Conservation (phyloP, 2,113 vertebrate species). For the Terrapene triunguis region DNA sequence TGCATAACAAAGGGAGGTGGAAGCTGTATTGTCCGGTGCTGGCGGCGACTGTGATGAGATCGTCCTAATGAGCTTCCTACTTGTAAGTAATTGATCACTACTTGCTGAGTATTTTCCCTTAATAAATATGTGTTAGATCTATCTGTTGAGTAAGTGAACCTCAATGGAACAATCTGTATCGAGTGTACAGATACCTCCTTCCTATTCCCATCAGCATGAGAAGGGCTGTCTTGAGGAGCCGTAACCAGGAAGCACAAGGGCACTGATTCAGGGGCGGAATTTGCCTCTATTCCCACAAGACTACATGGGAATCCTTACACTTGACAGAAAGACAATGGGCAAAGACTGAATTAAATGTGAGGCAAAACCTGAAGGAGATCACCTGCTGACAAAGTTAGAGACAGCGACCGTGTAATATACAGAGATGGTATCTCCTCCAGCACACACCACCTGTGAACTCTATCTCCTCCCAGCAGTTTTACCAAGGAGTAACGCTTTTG, state of each 20-base stretch:
- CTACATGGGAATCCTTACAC: not conserved
- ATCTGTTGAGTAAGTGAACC: not conserved
- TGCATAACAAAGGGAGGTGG: not conserved
- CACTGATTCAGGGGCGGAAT: not conserved
- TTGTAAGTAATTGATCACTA: not conserved
- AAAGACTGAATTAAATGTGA: not conserved
- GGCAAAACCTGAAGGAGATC: not conserved
- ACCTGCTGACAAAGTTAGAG: not conserved
- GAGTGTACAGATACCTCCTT: fast-evolving
- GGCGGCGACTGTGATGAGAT: not conserved
- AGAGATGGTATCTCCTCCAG: not conserved
- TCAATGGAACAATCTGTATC: not conserved
- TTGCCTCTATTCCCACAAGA: not conserved
- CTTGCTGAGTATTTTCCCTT: not conserved
- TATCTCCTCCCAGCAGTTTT: not conserved
- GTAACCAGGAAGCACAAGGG: not conserved
- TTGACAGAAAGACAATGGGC: not conserved
- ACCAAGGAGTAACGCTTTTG: not conserved
- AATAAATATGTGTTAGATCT: not conserved
- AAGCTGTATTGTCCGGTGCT: not conserved
- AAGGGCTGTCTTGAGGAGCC: not conserved
- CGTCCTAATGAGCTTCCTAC: not conserved
- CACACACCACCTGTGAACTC: not conserved
- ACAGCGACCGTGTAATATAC: not conserved
- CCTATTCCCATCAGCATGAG: not conserved